Evolutionary conservation across 2,888 invertebrate species (phyloP).

Genomic region (Dermolepida albohirtum): DNA sequence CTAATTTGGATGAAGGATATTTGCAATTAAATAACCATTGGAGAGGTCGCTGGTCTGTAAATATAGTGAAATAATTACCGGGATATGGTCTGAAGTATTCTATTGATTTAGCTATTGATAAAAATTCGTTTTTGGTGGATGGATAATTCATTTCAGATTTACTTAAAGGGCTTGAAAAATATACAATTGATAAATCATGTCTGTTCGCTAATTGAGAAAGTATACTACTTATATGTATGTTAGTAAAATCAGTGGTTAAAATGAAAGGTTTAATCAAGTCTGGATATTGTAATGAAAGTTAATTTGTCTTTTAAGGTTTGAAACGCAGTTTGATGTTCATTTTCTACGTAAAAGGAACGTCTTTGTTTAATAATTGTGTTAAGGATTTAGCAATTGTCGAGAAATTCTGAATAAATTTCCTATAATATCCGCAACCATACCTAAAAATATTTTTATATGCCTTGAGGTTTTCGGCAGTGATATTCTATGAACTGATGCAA

Average conservation of each 20-base stretch:
- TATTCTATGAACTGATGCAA: too few species aligned
- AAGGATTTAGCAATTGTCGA: constrained; percentile 45
- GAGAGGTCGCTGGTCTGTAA: background rate
- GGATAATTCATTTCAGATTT: too few species aligned
- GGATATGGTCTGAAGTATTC: constrained; percentile 43
- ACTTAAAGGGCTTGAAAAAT: constrained; percentile 40
- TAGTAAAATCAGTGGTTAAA: constrained; percentile 20
- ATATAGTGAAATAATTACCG: background rate
- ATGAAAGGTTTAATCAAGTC: constrained; percentile 18
- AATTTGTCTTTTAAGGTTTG: constrained; percentile 2
- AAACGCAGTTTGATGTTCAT: constrained; percentile 14
- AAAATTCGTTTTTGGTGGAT: constrained; percentile 40
- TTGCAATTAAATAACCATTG: too few species aligned
- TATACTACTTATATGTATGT: constrained; percentile 4
- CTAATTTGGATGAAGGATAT: background rate
- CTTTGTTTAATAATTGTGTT: constrained; percentile 43
- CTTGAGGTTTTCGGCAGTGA: too few species aligned
- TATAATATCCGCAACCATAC: too few species aligned
- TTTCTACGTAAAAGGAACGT: constrained; percentile 9
- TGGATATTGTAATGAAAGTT: constrained; percentile 17
- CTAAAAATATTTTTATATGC: too few species aligned
- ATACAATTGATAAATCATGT: constrained; percentile 35
- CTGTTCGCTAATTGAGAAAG: constrained; percentile 10
- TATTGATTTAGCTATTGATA: constrained; percentile 39
- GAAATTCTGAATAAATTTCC: constrained; percentile 34